These are phyloP conservation scores for Caenorhabditis sinica DNA, from an alignment of 2,888 invertebrate genomes.

Conservation along the genomic window DNA sequence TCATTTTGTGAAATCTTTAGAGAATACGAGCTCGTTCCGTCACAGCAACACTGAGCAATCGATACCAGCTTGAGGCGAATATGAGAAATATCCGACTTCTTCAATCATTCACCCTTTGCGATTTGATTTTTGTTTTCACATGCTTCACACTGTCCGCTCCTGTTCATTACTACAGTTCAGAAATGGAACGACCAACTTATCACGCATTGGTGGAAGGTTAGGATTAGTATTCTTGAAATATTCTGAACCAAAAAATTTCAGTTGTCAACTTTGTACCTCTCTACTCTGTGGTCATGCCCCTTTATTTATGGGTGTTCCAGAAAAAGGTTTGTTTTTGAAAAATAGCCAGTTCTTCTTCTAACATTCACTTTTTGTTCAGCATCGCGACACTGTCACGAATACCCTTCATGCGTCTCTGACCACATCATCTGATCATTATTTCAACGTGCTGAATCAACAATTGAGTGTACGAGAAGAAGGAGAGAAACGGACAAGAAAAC, in stretches of 20 bases:
- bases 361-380: slow-evolving; percentile 23
- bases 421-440: slow-evolving; percentile 60
- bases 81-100: slow-evolving; percentile 59
- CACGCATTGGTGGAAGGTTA: slow-evolving; percentile 59
- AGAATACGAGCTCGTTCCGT: slow-evolving; percentile 42
- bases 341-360: neutral
- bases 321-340: slow-evolving; percentile 30
- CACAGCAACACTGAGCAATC: slow-evolving; percentile 43
- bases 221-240: neutral
- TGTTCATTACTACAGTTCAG: slow-evolving; percentile 50
- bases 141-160: slow-evolving; percentile 60
- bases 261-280: slow-evolving; percentile 56
- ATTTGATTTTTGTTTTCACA: slow-evolving; percentile 57
- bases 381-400: slow-evolving; percentile 54
- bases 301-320: slow-evolving; percentile 58
- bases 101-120: slow-evolving; percentile 55
- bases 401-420: slow-evolving; percentile 54
- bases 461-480: slow-evolving; percentile 49
- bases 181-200: slow-evolving; percentile 56
- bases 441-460: slow-evolving; percentile 58
- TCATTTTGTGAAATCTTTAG: slow-evolving; percentile 2
- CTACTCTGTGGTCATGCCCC: slow-evolving; percentile 61
- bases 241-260: slow-evolving; percentile 2
- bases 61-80: slow-evolving; percentile 57
- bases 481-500: slow-evolving; percentile 34